Evolutionary conservation across 2,113 vertebrate species (phyloP), one percentile per base, ranked within the genome.

Genomic region (Craseonycteris thonglongyai): DNA sequence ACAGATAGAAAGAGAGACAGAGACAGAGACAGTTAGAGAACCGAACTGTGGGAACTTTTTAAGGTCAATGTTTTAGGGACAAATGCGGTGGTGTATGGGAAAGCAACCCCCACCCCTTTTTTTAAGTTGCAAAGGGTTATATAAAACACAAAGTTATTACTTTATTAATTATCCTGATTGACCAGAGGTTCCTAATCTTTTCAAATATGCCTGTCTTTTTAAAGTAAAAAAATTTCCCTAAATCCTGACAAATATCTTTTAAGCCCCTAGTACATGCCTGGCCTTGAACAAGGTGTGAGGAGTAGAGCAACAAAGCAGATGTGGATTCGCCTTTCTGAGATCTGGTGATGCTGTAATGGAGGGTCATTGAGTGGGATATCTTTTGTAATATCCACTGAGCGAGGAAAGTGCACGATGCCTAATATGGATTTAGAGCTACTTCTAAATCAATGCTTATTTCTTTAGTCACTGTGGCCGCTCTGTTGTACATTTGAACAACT

Each of bases 121-220:
- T 56, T 78, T 40, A 61, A 81, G 19, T 68, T 81, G 35, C 47
- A 49, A 83, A 89, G 12, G 38, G 2, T 49, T 33, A 47, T 91
- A 89, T 56, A 91, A 90, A 92, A 51, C 40, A 75, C 6, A 47
- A 63, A 79, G 42, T 14, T 65, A 15, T 75, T 45, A 19, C 35
- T 92, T 80, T 65, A 24, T 88, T 79, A 59, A 56, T 74, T 93
- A 33, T 66, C 61, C 65, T 72, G 33, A 76, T 75, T 56, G 78
- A 28, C 49, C 71, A 42, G 13, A 35, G 30, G 12, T 51, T 84
- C 33, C 28, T 63, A 88, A 83, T 15, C 7, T 91, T 76, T 71
- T 65, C 33, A 92, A 78, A n/a, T 45, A 81, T 61, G 6, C 18
- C 40, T 90, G 13, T 40, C 40, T 93, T 90, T 66, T 68, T 42